phyloP scores from a whole-genome alignment of 2,888 invertebrate genomes.

The Clitarchus hookeri region DNA sequence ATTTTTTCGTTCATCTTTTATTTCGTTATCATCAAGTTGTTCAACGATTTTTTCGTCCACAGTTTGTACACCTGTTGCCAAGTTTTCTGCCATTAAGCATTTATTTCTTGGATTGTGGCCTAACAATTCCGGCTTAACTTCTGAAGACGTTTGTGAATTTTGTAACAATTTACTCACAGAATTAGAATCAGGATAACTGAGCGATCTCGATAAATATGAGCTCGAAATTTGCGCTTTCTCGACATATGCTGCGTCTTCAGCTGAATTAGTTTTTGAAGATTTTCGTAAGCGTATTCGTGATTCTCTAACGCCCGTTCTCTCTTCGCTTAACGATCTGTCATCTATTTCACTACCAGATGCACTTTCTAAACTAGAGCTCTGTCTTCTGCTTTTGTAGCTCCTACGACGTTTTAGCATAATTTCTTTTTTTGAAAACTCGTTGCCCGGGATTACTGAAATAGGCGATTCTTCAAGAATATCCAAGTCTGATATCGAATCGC shows the following conservation, averaged over 20 bases:
- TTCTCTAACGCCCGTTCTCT: not conserved
- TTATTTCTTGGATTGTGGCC: not conserved
- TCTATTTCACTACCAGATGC: constrained; percentile 27
- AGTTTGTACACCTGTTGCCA: not conserved
- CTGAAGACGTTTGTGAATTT: not conserved
- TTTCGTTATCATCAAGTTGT: no score
- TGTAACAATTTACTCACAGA: not conserved
- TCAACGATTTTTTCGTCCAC: not conserved
- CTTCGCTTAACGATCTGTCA: constrained; percentile 31
- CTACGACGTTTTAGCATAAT: constrained; percentile 33
- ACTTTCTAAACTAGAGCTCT: constrained; percentile 26
- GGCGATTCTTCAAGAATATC: constrained; percentile 7
- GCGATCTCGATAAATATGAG: not conserved
- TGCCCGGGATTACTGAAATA: constrained; percentile 5
- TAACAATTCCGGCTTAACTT: not conserved
- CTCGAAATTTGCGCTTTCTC: not conserved
- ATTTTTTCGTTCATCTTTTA: no score
- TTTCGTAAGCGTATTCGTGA: constrained; percentile 19
- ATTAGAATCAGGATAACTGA: not conserved
- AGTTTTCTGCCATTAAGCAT: not conserved
- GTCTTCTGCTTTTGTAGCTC: constrained; percentile 36
- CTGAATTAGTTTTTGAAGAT: constrained; percentile 26
- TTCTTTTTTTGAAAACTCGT: constrained; percentile 39
- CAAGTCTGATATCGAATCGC: not conserved
- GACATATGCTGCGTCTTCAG: constrained; percentile 21